Evolutionary conservation across 2,797 vertebrate species (phyloP), one percentile per base, ranked within the genome.

Genomic region (Natrix natrix): DNA sequence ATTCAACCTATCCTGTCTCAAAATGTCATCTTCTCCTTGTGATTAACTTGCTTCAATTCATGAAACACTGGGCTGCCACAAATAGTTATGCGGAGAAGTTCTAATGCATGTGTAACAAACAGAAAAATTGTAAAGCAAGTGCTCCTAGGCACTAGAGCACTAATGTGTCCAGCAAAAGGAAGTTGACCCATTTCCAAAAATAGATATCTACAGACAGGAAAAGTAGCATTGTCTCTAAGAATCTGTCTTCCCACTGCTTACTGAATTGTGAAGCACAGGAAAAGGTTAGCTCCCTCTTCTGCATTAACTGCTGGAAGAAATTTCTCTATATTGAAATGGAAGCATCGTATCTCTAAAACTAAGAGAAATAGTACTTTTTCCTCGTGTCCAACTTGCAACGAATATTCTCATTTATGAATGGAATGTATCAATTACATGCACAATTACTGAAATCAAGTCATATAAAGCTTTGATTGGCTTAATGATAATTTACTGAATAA

Each of bases 111-210:
- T 3, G 7, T 94, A 92, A 95, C 59, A 13, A 95, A 94, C 95
- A 93, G 93, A 69, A 52, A 89, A 63, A 69, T 91, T 0, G n/a
- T 95, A 94, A 96, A 91, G 96, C 96, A 66, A 96, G 95, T 0
- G 95, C 96, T 96, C 2, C 93, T n/a, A 97, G 96, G 96, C 97
- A 95, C 96, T 95, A 37, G 0, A 93, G 92, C 93, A 94, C 92
- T 86, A 95, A 61, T 90, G 37, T 96, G 96, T 97, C 97, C 94
- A 95, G 90, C 90, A 94, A 96, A 96, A 94, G 93, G 96, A 97
- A 96, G 97, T 93, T 97, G 98, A 98, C 98, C 97, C 98, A 98
- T 95, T 98, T 98, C 97, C 97, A 97, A 96, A 98, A 98, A 98
- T 98, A 98, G 98, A 97, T 95, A 95, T 96, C 95, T 96, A 74